phyloP scores from a whole-genome alignment of 2,888 invertebrate genomes.

The Eupeodes latifasciatus region DNA sequence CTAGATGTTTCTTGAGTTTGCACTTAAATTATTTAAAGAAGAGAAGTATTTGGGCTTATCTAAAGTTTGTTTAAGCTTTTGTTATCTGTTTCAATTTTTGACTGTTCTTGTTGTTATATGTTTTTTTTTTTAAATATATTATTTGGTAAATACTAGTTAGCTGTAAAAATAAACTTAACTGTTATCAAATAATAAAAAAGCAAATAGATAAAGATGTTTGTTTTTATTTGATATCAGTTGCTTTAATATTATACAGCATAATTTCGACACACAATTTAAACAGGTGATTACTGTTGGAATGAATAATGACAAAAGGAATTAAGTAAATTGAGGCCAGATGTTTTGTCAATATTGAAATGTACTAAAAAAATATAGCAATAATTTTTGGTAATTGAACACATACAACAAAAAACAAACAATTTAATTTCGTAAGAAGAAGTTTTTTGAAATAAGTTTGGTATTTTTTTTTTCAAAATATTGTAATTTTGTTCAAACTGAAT shows the following conservation, averaged over 20 bases:
- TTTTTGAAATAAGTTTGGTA: neutral
- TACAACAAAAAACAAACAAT: neutral
- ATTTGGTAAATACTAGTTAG: conserved; percentile 48
- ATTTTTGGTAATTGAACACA: neutral
- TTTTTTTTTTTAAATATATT: neutral
- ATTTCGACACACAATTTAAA: conserved; percentile 22
- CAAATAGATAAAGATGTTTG: conserved; percentile 16
- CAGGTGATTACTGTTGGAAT: conserved; percentile 27
- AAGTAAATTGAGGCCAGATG: conserved; percentile 16
- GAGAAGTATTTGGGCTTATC: neutral
- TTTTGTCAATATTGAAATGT: conserved; percentile 21
- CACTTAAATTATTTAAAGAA: neutral
- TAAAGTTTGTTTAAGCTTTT: conserved; percentile 16
- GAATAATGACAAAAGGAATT: neutral
- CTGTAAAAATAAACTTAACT: conserved; percentile 6
- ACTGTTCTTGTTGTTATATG: conserved; percentile 16
- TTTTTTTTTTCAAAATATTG: neutral
- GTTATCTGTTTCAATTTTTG: conserved; percentile 47
- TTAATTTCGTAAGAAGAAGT: neutral
- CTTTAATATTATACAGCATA: neutral
- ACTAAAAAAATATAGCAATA: too few relatives aligned
- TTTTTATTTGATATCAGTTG: neutral
- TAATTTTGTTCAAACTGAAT: neutral
- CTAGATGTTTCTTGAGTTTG: conserved; percentile 40
- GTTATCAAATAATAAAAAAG: conserved; percentile 28